Evolutionary conservation across 2,797 vertebrate genomes (phyloP), one percentile per base, ranked within the genome.

Genomic region (Setipinna tenuifilis): DNA sequence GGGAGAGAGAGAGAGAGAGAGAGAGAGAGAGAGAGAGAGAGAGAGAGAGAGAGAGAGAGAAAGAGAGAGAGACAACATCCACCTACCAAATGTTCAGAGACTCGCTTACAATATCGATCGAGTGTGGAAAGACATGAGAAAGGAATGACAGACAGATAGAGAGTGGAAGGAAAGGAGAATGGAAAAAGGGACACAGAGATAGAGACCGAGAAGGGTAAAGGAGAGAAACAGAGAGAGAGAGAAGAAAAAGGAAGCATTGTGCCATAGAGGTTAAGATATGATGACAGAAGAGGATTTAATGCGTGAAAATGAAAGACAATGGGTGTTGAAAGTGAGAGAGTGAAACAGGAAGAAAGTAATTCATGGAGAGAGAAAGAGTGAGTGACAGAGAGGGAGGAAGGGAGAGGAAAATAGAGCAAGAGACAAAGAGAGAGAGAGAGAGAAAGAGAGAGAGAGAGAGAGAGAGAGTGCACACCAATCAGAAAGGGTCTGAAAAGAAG

Each of bases 131-230:
- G n/a, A 71, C 35, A 21, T 88, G 25, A 57, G 48, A 88, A 44
- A 82, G 87, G 81, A 87, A 41, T 41, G 17, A 46, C 83, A 80
- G 87, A 65, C 19, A 78, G 83, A 90, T 2, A 84, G 82, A 87
- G 46, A 88, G 23, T 65, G 86, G 59, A 87, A 25, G 23, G 57
- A 81, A 25, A 61, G 65, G 58, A 35, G 6, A 87, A 81, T 19
- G 9, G 61, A 86, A 90, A 16, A 35, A 54, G 87, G 23, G 82
- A 88, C 31, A 78, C 89, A 84, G 19, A 89, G 46, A 85, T 62
- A 85, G 0, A 89, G 65, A 19, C 35, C 2, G 35, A 41, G 35
- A 2, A 50, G 68, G 21, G 41, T 78, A n/a, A 58, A 50, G 62
- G 82, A 83, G 62, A 50, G 25, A 78, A 82, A 65, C 58, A 85